These are phyloP conservation scores for Hycleus phaleratus DNA, from an alignment of 1,140 invertebrate genomes.

Conservation along the genomic window DNA sequence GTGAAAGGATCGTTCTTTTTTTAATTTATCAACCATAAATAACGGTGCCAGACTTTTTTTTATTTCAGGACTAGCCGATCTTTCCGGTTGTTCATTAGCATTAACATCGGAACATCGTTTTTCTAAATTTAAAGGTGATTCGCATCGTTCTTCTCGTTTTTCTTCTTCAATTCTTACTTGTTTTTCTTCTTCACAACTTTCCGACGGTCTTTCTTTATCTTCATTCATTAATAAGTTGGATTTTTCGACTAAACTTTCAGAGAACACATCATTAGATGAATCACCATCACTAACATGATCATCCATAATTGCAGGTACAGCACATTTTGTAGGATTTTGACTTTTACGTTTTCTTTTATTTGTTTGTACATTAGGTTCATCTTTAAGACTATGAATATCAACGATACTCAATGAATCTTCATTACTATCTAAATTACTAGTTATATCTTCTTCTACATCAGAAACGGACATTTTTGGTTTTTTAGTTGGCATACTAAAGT, in stretches of 20 bases:
- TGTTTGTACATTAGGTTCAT: slow-evolving; percentile 43
- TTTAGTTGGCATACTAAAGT: slow-evolving; percentile 57
- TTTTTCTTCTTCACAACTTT: slow-evolving; percentile 15
- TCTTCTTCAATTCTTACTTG: slow-evolving; percentile 17
- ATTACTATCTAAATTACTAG: slow-evolving; percentile 63
- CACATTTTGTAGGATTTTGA: slow-evolving; percentile 81
- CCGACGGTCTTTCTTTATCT: slow-evolving; percentile 15
- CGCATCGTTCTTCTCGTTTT: slow-evolving; percentile 22
- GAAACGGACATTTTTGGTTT: slow-evolving; percentile 51
- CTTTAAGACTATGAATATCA: slow-evolving; percentile 47
- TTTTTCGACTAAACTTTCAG: slow-evolving; percentile 29
- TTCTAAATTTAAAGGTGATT: slow-evolving; percentile 34
- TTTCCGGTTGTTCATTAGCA: slow-evolving; percentile 36
- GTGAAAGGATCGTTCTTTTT: slow-evolving; percentile 33
- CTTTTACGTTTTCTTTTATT: slow-evolving; percentile 81
- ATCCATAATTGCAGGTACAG: slow-evolving; percentile 49
- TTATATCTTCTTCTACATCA: slow-evolving; percentile 57
- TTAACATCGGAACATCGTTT: slow-evolving; percentile 37
- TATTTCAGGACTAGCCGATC: slow-evolving; percentile 30
- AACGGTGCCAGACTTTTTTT: slow-evolving; percentile 39
- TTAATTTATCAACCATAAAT: slow-evolving; percentile 37
- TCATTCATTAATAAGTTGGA: slow-evolving; percentile 13
- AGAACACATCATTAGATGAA: slow-evolving; percentile 53
- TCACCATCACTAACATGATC: slow-evolving; percentile 50
- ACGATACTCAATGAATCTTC: slow-evolving; percentile 59